Percentiles rank a stretch among this genome's conserved stretches.
Evolutionary conservation across 2,113 vertebrate species (phyloP).

Genomic region (Camelus bactrianus): DNA sequence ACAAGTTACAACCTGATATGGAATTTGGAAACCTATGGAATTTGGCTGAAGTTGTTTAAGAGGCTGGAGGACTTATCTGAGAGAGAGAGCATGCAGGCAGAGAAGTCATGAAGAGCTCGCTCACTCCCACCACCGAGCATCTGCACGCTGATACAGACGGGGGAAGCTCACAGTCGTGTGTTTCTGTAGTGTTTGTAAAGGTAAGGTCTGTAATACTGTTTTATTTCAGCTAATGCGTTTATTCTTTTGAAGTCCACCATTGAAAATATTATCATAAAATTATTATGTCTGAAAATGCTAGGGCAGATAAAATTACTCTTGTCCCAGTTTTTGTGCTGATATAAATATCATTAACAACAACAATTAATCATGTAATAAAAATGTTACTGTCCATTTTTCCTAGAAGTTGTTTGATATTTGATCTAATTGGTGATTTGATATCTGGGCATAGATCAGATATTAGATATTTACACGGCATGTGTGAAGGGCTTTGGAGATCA

Average conservation of each 20-base stretch:
- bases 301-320: slow-evolving; percentile 8
- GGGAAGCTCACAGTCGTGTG: neutral
- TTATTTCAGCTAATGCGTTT: neutral
- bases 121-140: too few relatives aligned
- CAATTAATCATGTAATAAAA: slow-evolving; percentile 37
- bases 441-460: neutral
- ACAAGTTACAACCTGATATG: neutral
- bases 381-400: slow-evolving; percentile 28
- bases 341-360: slow-evolving; percentile 33
- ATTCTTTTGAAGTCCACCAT: neutral
- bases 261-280: neutral
- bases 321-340: slow-evolving; percentile 29
- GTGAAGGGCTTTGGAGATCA: neutral
- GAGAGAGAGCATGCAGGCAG: neutral
- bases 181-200: neutral
- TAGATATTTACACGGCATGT: neutral
- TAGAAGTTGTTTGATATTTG: neutral
- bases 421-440: neutral
- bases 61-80: neutral
- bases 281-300: neutral
- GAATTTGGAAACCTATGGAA: neutral
- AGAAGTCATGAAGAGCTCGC: rapidly evolving
- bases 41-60: neutral
- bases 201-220: neutral
- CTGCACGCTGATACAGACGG: neutral